Conservation (phyloP, 2,888 invertebrate genomes). For the Hydropsyche betteni region DNA sequence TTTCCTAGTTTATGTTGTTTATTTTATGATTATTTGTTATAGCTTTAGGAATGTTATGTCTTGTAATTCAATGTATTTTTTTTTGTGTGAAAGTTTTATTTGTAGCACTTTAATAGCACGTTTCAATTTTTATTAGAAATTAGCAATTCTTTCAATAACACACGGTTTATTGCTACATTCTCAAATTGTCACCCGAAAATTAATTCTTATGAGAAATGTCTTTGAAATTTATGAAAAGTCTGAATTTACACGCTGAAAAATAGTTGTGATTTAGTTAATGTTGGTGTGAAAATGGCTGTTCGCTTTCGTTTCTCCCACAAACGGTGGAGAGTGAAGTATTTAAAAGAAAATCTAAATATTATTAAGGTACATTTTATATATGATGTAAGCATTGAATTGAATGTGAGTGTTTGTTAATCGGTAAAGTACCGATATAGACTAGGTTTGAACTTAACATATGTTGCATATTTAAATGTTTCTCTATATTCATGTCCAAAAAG, state of each 20-base stretch:
- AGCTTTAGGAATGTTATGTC: constrained; percentile 51
- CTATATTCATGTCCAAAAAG: constrained; percentile 37
- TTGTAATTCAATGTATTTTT: constrained; percentile 47
- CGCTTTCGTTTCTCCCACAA: constrained; percentile 39
- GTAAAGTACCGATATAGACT: constrained; percentile 30
- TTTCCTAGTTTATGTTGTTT: constrained; percentile 41
- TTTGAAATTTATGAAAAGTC: constrained; percentile 46
- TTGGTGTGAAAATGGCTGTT: constrained; percentile 49
- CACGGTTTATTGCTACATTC: constrained; percentile 21
- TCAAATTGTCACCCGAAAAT: constrained; percentile 31
- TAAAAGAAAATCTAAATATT: constrained; percentile 18
- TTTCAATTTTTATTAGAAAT: constrained; percentile 36
- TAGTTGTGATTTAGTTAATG: constrained; percentile 50
- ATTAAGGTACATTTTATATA: constrained; percentile 36
- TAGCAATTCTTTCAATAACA: constrained; percentile 11
- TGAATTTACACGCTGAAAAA: constrained; percentile 46
- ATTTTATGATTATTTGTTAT: constrained; percentile 49
- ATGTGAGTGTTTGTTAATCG: constrained; percentile 44
- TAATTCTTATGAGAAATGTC: constrained; percentile 32
- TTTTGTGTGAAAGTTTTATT: constrained; percentile 46
- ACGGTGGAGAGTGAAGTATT: constrained; percentile 22
- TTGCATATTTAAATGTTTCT: constrained; percentile 41
- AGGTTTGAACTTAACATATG: constrained; percentile 39
- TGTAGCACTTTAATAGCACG: constrained; percentile 45
- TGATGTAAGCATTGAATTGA: constrained; percentile 45